Percentiles rank a stretch among this genome's conserved stretches.
Evolutionary conservation across 2,797 vertebrate species (phyloP).

Genomic region (Argentina silus): DNA sequence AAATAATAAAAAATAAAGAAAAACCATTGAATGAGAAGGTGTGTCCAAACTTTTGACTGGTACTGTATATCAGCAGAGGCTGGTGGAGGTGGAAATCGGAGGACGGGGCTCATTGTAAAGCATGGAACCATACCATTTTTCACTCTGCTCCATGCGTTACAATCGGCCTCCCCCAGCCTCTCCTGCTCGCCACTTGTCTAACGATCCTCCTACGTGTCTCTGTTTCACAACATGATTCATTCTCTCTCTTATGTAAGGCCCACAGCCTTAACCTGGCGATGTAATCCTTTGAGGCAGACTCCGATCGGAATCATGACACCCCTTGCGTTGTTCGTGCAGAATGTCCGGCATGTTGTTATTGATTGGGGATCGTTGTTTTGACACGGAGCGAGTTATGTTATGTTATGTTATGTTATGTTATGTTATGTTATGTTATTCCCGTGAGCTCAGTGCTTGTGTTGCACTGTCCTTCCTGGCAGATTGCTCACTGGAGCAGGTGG

Average conservation of each 20-base stretch:
- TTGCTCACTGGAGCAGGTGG: constrained; percentile 71
- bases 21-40: too few relatives aligned
- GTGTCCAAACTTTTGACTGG: too few relatives aligned
- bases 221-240: not conserved
- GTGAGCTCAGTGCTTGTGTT: not conserved
- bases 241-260: not conserved
- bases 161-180: too few relatives aligned
- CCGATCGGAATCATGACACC: not conserved
- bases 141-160: not conserved
- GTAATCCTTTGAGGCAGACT: not conserved
- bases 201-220: not conserved
- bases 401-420: too few relatives aligned
- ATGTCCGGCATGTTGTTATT: not conserved
- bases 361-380: not conserved
- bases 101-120: too few relatives aligned
- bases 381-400: not conserved
- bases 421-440: too few relatives aligned
- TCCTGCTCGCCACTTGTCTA: not conserved
- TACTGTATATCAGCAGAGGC: too few relatives aligned
- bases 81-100: too few relatives aligned
- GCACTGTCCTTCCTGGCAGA: constrained; percentile 56
- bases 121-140: too few relatives aligned
- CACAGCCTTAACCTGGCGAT: not conserved
- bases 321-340: not conserved
- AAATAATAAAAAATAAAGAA: too few relatives aligned